A percentile compares a stretch with the other conserved stretches of the same genome.
Conservation (phyloP, 2,113 vertebrate species). For the Pipra filicauda region DNA sequence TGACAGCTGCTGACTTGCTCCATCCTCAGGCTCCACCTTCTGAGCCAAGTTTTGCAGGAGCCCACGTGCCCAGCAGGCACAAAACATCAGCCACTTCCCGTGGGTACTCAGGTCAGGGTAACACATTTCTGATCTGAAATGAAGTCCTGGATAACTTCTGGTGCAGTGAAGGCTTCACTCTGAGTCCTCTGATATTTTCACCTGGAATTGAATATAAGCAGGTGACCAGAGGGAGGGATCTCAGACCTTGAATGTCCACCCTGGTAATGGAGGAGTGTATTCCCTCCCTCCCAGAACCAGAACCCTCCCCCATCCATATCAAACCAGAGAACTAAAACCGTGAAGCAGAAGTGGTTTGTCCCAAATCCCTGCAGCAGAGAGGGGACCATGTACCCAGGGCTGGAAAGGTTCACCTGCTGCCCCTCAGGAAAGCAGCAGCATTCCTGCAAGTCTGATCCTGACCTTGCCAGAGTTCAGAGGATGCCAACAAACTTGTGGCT, state of each 20-base stretch:
- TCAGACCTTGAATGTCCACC: neutral
- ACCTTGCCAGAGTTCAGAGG: fast-evolving
- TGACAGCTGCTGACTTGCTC: neutral
- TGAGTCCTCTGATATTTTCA: neutral
- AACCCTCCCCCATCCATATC: neutral
- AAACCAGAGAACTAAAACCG: neutral
- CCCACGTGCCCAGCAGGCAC: neutral
- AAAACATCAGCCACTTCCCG: neutral
- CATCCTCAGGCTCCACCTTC: neutral
- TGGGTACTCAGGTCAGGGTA: neutral
- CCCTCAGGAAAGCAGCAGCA: neutral
- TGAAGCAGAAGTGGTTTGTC: neutral
- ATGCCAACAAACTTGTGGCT: neutral
- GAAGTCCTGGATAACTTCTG: neutral
- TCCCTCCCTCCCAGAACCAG: neutral
- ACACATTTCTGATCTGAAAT: fast-evolving
- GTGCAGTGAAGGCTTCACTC: neutral
- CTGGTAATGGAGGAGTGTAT: neutral
- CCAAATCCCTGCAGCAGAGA: neutral
- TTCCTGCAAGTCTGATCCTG: neutral
- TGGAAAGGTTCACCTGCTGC: neutral
- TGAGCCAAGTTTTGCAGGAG: neutral
- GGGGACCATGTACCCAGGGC: too few species aligned
- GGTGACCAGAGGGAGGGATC: neutral
- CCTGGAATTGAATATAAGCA: neutral